Conservation (phyloP, 2,888 invertebrate species). For the Syrphus vitripennis region DNA sequence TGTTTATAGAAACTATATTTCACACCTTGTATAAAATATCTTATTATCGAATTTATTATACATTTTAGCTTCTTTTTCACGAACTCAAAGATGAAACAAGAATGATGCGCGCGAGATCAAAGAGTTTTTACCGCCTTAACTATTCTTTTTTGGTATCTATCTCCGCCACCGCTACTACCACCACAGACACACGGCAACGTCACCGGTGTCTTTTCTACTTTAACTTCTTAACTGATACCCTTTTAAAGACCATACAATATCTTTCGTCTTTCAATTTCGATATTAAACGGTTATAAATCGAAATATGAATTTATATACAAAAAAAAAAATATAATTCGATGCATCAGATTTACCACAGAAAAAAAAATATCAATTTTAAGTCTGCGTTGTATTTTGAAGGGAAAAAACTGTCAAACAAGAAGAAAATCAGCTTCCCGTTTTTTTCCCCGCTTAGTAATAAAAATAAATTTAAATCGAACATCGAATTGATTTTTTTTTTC, state of each 20-base stretch:
- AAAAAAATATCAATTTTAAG: constrained; percentile 24
- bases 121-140: constrained; percentile 30
- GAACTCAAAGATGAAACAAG: background rate
- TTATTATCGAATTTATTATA: constrained; percentile 54
- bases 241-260: constrained; percentile 31
- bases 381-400: background rate
- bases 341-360: constrained; percentile 35
- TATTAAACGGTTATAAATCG: constrained; percentile 52
- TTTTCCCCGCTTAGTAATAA: background rate
- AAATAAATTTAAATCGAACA: constrained; percentile 19
- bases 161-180: background rate
- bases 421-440: constrained; percentile 44
- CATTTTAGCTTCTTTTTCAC: constrained; percentile 31
- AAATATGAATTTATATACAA: constrained; percentile 45
- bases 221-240: background rate
- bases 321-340: constrained; percentile 42
- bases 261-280: background rate
- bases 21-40: constrained; percentile 70
- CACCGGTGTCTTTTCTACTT: background rate
- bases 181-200: no score
- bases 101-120: constrained; percentile 40
- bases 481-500: background rate
- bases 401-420: constrained; percentile 40
- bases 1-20: constrained; percentile 56
- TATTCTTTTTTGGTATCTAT: constrained; percentile 23